These are phyloP conservation scores for Macroteleia sp. DNA, from an alignment of 2,888 invertebrate genomes.

Conservation along the genomic window DNA sequence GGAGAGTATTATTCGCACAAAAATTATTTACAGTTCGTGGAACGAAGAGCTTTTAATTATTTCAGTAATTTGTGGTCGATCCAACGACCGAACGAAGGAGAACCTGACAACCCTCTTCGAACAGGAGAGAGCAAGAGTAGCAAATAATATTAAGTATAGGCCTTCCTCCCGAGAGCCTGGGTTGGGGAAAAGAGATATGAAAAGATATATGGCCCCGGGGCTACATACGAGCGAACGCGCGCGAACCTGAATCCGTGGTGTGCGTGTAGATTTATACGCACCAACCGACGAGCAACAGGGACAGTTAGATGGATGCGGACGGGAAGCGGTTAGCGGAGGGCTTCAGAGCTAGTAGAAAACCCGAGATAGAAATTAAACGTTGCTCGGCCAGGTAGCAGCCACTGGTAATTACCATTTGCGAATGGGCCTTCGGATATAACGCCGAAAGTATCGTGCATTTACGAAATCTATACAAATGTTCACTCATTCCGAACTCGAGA, in stretches of 20 bases:
- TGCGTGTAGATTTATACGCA: slow-evolving; percentile 67
- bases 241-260: slow-evolving; percentile 61
- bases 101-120: slow-evolving; percentile 63
- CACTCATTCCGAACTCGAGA: slow-evolving; percentile 3
- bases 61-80: slow-evolving; percentile 80
- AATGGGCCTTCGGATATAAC: slow-evolving; percentile 76
- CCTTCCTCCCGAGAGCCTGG: slow-evolving; percentile 69
- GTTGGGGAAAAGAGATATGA: slow-evolving; percentile 64
- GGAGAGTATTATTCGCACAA: too few relatives aligned
- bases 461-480: slow-evolving; percentile 70
- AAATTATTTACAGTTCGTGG: too few relatives aligned
- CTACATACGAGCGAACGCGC: slow-evolving; percentile 59
- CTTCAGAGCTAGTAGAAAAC: slow-evolving; percentile 11
- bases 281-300: slow-evolving; percentile 27
- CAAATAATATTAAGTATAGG: slow-evolving; percentile 84
- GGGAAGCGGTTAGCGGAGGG: neutral
- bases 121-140: slow-evolving; percentile 73
- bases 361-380: slow-evolving; percentile 81
- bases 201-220: slow-evolving; percentile 77
- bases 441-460: slow-evolving; percentile 74
- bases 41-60: slow-evolving; percentile 83
- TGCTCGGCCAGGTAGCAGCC: slow-evolving; percentile 83
- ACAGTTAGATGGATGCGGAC: slow-evolving; percentile 19
- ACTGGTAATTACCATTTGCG: slow-evolving; percentile 83
- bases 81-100: slow-evolving; percentile 63